Base-by-base conservation (phyloP, 2,113 vertebrate species). In the Gallinago paraguaiae region DNA sequence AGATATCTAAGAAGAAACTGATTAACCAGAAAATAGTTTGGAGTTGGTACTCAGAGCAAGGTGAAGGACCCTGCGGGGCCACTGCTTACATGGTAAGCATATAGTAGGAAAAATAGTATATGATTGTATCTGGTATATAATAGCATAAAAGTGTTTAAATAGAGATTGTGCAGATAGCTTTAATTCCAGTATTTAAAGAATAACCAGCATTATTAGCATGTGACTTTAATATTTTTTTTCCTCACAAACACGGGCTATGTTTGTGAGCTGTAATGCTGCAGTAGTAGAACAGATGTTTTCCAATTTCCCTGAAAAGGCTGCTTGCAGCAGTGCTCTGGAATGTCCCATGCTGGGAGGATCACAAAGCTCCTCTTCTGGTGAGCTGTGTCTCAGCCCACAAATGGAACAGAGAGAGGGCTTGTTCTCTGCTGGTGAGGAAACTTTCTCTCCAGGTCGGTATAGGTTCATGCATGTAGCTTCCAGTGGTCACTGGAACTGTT, bases 321-420 rank as follows among this genome's bases (percentile, higher is more conserved):
- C 20, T 35, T 50, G 12, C 22, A 69, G 11, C 17, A 24, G 25
- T 25, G 33, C 19, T 79, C 35, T 48, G 61, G 8, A 61, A 37
- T 15, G n/a, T 56, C 33, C 6, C 8, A 9, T 1, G 0, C 7
- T 45, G 12, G 1, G 0, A 2, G 4, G 28, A 23, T n/a, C 33
- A 51, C 33, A 53, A 17, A 82, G 20, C 2, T 78, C 7, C 27
- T 53, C 30, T 57, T 15, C 18, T 45, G 15, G 16, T 39, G 41
- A 90, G 13, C 13, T 82, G 11, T 45, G 5, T 45, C 51, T 45
- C 46, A 31, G 57, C 4, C 15, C n/a, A 41, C 4, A 70, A 67
- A 35, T 24, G 20, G 9, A 75, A 39, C 6, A 33, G 6, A 5
- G 6, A 0, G 1, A 61, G 17, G 8, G 7, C 24, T 48, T 6